Percentiles rank a stretch among this genome's conserved stretches.
These are phyloP conservation scores for Chaunax sp. DNA, from an alignment of 2,797 vertebrate genomes.

Conservation along the genomic window DNA sequence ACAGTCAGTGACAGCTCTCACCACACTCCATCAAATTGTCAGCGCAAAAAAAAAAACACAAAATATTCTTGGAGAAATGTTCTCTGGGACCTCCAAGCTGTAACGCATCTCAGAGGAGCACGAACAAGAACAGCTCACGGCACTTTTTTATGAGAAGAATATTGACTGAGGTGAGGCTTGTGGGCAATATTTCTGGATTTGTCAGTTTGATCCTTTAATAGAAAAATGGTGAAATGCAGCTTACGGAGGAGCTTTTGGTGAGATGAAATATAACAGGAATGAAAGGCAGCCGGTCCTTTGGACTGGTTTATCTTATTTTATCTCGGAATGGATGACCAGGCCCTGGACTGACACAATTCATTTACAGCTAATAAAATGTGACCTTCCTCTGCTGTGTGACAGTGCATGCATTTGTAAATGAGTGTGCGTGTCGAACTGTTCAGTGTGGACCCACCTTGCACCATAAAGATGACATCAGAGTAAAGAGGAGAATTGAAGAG, in stretches of 20 bases:
- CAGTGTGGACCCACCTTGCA: slow-evolving; percentile 88
- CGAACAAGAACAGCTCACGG: slow-evolving; percentile 15
- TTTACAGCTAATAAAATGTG: slow-evolving; percentile 49
- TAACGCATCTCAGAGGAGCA: slow-evolving; percentile 19
- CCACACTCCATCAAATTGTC: neutral
- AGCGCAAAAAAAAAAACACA: neutral
- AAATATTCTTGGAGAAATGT: neutral
- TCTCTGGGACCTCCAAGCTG: slow-evolving; percentile 32
- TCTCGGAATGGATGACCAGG: slow-evolving; percentile 40
- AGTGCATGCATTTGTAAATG: slow-evolving; percentile 28
- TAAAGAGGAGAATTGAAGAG: slow-evolving; percentile 95
- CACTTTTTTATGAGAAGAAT: slow-evolving; percentile 42
- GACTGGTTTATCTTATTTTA: slow-evolving; percentile 51
- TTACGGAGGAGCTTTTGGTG: slow-evolving; percentile 22
- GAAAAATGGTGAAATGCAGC: slow-evolving; percentile 34
- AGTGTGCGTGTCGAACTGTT: slow-evolving; percentile 2
- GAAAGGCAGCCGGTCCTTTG: slow-evolving; percentile 9
- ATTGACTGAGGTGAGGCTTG: slow-evolving; percentile 46
- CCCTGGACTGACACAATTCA: slow-evolving; percentile 36
- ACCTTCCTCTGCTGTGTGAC: slow-evolving; percentile 48
- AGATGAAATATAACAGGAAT: slow-evolving; percentile 38
- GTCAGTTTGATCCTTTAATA: slow-evolving; percentile 36
- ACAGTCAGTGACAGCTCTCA: slow-evolving; percentile 23
- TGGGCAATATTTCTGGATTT: slow-evolving; percentile 36
- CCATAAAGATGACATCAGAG: slow-evolving; percentile 97